Evolutionary conservation across 92 coral and sea anemone species (phyloP), one percentile per base, ranked within the genome.

Genomic region (Phymanthus crucifer): DNA sequence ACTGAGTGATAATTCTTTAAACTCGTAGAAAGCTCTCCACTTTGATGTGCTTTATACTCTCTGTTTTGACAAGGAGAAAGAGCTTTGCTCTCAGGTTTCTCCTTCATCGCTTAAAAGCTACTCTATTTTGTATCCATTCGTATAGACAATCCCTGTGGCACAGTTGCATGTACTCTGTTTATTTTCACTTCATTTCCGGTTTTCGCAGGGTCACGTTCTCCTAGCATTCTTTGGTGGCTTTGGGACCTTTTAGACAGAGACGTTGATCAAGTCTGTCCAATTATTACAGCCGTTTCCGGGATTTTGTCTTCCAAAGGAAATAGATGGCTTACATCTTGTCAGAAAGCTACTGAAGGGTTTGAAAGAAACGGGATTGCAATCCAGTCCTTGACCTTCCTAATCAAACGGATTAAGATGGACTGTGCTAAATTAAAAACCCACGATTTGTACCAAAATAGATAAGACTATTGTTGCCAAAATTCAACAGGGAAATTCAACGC

Each of bases 241-340:
- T 27, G 72, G 54, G 56, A 69, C 73, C 73, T 69, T 69, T 69
- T 18, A 69, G 73, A 69, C 73, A 69, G 73, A 69, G 73, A 69
- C n/a, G 73, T 38, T 32, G 73, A 69, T 77, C 81, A 64, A 77
- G 37, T 23, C 81, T 26, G 82, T 24, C 82, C 46, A 79, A 79
- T 79, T 72, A 80, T 54, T 68, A 71, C 37, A 71, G 43, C 46
- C 75, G 78, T 80, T 80, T 80, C 84, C 84, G 84, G 84, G 84
- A 80, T 80, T 80, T 80, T 80, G 77, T 71, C 84, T 80, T 80
- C 84, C 18, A 80, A 72, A 80, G 84, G 84, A 80, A 71, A 80
- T 80, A 52, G 78, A 80, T 80, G 77, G 72, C 75, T 77, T 77
- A 64, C 81, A 77, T 58, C 81, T 77, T 77, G 81, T 77, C 81